A percentile compares a stretch with the other conserved stretches of the same genome.
phyloP scores from a whole-genome alignment of 92 coral and sea anemone genomes.

The Bergia puertoricense region DNA sequence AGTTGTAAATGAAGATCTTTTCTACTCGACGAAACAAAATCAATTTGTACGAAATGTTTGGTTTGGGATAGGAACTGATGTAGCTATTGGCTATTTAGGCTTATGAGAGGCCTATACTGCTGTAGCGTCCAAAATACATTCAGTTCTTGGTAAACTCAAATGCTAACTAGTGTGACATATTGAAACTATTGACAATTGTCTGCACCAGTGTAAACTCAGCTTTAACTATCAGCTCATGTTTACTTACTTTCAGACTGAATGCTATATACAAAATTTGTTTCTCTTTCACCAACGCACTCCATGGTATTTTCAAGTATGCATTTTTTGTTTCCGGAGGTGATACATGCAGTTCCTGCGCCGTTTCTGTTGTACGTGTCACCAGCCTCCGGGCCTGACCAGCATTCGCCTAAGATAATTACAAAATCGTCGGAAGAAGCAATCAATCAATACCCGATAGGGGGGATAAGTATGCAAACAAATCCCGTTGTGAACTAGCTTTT shows the following conservation, averaged over 20 bases:
- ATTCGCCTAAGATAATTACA: constrained; percentile 13
- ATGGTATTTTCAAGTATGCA: not conserved
- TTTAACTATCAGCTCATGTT: too few relatives aligned
- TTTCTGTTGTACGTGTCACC: not conserved
- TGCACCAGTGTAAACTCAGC: too few relatives aligned
- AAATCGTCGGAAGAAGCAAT: not conserved
- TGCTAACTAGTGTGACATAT: too few relatives aligned
- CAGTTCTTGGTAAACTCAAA: too few relatives aligned
- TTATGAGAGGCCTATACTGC: too few relatives aligned
- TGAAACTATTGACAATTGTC: too few relatives aligned
- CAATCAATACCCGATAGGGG: not conserved
- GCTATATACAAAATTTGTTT: constrained; percentile 22
- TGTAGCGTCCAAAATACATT: too few relatives aligned
- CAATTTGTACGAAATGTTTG: too few relatives aligned
- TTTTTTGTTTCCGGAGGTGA: not conserved
- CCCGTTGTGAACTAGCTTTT: not conserved
- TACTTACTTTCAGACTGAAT: not conserved
- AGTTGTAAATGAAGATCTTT: too few relatives aligned
- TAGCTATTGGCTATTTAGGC: too few relatives aligned
- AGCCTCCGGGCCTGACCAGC: constrained; percentile 35
- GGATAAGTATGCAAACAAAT: not conserved
- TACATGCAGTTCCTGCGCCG: constrained; percentile 7
- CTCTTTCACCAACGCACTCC: constrained; percentile 13
- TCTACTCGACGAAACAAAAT: too few relatives aligned
- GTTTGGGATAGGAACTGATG: too few relatives aligned